A percentile compares a stretch with the other conserved stretches of the same genome.
Conservation (phyloP, 2,888 invertebrate genomes). For the Phlogophora meticulosa region DNA sequence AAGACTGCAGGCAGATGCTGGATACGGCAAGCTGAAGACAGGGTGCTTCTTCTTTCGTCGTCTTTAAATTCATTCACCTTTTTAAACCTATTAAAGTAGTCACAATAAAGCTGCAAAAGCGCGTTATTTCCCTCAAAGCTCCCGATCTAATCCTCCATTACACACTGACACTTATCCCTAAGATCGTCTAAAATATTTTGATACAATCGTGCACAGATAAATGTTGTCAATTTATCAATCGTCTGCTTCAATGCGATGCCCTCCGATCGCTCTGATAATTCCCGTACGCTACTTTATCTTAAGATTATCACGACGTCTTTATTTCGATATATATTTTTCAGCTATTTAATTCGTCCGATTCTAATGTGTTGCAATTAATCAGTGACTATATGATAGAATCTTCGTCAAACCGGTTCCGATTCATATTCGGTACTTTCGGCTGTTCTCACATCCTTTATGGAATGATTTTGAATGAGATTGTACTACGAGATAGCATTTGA, state of each 20-base stretch:
- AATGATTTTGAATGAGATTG: conserved; percentile 49
- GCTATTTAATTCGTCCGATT: conserved; percentile 74
- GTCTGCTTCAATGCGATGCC: conserved; percentile 71
- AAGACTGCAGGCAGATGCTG: no score
- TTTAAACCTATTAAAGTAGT: conserved; percentile 46
- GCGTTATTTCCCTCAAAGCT: conserved; percentile 64
- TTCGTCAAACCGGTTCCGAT: conserved; percentile 61
- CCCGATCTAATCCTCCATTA: conserved; percentile 82
- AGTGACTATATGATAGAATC: conserved; percentile 64
- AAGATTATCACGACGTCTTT: conserved; percentile 87
- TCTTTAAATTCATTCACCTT: conserved; percentile 47
- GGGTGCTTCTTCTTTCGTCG: conserved; percentile 9
- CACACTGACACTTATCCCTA: conserved; percentile 86
- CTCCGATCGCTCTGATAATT: conserved; percentile 82
- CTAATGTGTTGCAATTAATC: conserved; percentile 78
- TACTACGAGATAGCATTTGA: conserved; percentile 47
- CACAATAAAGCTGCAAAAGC: conserved; percentile 63
- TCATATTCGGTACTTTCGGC: conserved; percentile 48
- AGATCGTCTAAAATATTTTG: conserved; percentile 89
- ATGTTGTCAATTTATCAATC: conserved; percentile 89
- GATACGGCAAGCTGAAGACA: no score
- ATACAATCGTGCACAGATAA: conserved; percentile 88
- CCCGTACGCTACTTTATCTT: conserved; percentile 84
- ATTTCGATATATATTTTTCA: conserved; percentile 81
- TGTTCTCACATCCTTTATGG: conserved; percentile 67